A percentile compares a stretch with the other conserved stretches of the same genome.
Conservation (phyloP, 2,888 invertebrate genomes). For the Dynastes hyllus region DNA sequence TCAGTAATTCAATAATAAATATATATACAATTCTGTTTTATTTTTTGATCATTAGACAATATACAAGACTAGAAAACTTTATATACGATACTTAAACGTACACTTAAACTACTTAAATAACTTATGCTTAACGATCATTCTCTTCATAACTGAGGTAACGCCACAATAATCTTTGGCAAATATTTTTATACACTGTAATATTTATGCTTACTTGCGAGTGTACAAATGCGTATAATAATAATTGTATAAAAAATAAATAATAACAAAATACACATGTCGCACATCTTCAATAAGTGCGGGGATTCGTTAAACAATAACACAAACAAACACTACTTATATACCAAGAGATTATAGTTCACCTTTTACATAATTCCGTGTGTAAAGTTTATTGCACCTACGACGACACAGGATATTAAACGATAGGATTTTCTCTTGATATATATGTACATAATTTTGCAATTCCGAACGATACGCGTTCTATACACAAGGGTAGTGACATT, state of each 20-base stretch:
- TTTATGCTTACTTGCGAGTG: slow-evolving; percentile 14
- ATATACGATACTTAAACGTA: slow-evolving; percentile 32
- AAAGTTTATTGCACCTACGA: no score
- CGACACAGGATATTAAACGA: no score
- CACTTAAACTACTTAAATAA: slow-evolving; percentile 32
- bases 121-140: slow-evolving; percentile 26
- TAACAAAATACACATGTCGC: slow-evolving; percentile 25
- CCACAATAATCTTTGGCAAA: slow-evolving; percentile 43
- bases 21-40: slow-evolving; percentile 42
- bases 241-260: slow-evolving; percentile 26
- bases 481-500: no score
- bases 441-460: no score
- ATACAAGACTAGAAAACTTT: slow-evolving; percentile 50
- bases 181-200: slow-evolving; percentile 36
- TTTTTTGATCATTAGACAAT: slow-evolving; percentile 39
- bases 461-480: no score
- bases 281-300: slow-evolving; percentile 22
- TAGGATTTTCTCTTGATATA: no score
- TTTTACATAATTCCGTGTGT: no score
- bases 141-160: slow-evolving; percentile 43
- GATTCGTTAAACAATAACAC: slow-evolving; percentile 23
- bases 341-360: no score
- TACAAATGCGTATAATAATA: slow-evolving; percentile 19
- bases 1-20: slow-evolving; percentile 40
- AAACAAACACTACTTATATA: slow-evolving; percentile 1